Percentiles rank a stretch among this genome's conserved stretches.
Evolutionary conservation across 2,797 vertebrate genomes (phyloP).

Genomic region (Odontamblyopus lacepedii): DNA sequence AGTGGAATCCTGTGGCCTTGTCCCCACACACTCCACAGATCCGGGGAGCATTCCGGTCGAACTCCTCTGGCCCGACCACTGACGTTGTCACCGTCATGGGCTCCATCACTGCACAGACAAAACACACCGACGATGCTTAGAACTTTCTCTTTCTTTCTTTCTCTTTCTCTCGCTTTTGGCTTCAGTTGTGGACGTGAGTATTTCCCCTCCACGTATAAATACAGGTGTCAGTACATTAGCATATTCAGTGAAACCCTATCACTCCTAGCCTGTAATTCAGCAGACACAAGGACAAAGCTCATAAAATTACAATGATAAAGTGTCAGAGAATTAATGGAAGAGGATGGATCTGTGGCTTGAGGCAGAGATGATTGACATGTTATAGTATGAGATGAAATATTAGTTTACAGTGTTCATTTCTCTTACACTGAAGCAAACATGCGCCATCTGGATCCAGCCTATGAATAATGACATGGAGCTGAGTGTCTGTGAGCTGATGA

Average conservation of each 20-base stretch:
- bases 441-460: conserved; percentile 59
- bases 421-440: conserved; percentile 6
- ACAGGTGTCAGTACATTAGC: conserved; percentile 66
- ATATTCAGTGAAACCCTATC: conserved; percentile 67
- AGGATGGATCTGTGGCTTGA: conserved; percentile 24
- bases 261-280: conserved; percentile 46
- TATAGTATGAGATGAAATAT: conserved; percentile 41
- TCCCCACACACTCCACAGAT: conserved; percentile 96
- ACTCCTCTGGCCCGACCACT: conserved; percentile 81
- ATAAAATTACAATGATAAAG: conserved; percentile 22
- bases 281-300: conserved; percentile 5
- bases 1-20: conserved; percentile 96
- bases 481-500: conserved; percentile 31
- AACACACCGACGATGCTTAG: conserved; percentile 5
- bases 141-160: conserved; percentile 20
- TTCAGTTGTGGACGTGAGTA: conserved; percentile 26
- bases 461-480: conserved; percentile 58
- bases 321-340: conserved; percentile 30
- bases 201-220: conserved; percentile 57
- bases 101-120: conserved; percentile 80
- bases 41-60: conserved; percentile 87
- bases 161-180: no score
- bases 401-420: conserved; percentile 23
- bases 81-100: conserved; percentile 85
- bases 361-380: conserved; percentile 34